Evolutionary conservation across 2,888 invertebrate genomes (phyloP), one percentile per base, ranked within the genome.

Genomic region (Aproaerema taeniolella): DNA sequence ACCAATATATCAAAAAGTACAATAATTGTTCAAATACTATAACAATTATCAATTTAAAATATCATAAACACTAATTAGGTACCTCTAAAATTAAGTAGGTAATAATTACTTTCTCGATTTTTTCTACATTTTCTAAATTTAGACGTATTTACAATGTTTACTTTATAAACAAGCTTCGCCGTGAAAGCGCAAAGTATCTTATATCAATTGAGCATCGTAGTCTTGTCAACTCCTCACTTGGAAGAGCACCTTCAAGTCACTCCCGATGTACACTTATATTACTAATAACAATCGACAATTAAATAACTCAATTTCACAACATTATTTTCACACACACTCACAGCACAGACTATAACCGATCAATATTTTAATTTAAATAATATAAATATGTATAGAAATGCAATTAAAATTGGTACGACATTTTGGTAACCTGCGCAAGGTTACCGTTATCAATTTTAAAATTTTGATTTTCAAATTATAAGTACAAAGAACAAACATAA

Each of bases 311-410:
- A 65, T 70, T 79, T 82, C 61, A 79, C 76, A 74, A 62, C 64
- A 73, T 58, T 61, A 67, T 52, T 54, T 50, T 49, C 73, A 72
- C 72, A 75, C 71, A 67, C 82, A 80, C 72, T 81, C 85, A 83
- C 85, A 85, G 79, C 81, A 77, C 81, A 67, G 45, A 76, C 76
- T 73, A 67, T 67, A 67, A 68, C 65, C 76, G 61, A 77, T 72
- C 67, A 72, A 70, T 69, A 78, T 64, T 73, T 73, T 77, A 73
- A 72, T 79, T 82, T 80, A 81, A 79, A 80, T 73, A 76, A 77
- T 67, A 79, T 83, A 82, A 83, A 83, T 85, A 82, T 66, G 64
- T 72, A 81, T 86, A 85, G 71, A 86, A 86, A 86, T 86, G 86
- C 86, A 86, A 72, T 81, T 69, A 52, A 71, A 80, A 79, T 79